Evolutionary conservation across 2,113 vertebrate species (phyloP).

Genomic region (Pan paniscus): DNA sequence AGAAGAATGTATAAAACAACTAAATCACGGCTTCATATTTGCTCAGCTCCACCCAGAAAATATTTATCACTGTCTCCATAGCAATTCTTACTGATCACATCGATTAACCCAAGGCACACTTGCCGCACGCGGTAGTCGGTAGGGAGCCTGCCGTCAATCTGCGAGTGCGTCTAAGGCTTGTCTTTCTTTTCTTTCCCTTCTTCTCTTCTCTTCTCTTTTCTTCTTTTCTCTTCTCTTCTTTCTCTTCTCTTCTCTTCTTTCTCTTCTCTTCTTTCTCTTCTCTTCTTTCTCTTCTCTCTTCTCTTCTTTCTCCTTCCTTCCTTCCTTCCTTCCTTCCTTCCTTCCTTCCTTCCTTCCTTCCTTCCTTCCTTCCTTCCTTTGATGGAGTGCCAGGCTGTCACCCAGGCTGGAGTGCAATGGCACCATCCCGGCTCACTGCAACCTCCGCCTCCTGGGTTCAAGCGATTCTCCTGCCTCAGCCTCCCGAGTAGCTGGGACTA

Average conservation of each 20-base stretch:
- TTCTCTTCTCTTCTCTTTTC: rapidly evolving
- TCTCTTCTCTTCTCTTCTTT: too few relatives aligned
- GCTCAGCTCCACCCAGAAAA: neutral
- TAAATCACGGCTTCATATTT: neutral
- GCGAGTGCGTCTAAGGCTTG: rapidly evolving
- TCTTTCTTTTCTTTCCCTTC: rapidly evolving
- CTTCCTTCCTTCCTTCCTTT: too few relatives aligned
- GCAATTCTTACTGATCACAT: neutral
- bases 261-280: rapidly evolving
- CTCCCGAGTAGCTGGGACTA: rapidly evolving
- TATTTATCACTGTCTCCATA: rapidly evolving
- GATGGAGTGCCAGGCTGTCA: rapidly evolving
- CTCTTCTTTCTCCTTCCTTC: rapidly evolving
- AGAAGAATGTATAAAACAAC: neutral
- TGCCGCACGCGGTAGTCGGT: rapidly evolving
- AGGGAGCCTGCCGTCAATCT: rapidly evolving
- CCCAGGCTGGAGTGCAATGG: too few relatives aligned
- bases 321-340: rapidly evolving
- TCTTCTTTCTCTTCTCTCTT: too few relatives aligned
- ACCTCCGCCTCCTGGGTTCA: too few relatives aligned
- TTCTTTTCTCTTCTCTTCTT: too few relatives aligned
- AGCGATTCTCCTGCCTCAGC: too few relatives aligned
- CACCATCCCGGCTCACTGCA: too few relatives aligned
- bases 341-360: too few relatives aligned
- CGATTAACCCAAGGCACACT: neutral